phyloP scores from a whole-genome alignment of 2,113 vertebrate species.

The Onychostoma macrolepis region DNA sequence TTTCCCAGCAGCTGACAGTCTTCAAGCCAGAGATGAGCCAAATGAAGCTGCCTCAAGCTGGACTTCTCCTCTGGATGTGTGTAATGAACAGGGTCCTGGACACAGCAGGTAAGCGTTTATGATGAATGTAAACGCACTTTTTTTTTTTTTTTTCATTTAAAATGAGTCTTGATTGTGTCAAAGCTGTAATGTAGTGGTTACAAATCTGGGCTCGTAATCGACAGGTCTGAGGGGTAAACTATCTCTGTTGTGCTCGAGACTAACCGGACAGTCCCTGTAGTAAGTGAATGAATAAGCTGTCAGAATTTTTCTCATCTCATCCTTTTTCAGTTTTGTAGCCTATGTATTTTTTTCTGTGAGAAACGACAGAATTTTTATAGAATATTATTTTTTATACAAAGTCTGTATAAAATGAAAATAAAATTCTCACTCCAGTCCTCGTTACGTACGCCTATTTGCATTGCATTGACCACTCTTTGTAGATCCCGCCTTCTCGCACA shows the following conservation, averaged over 20 bases:
- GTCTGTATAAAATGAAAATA: too few relatives aligned
- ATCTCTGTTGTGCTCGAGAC: background rate
- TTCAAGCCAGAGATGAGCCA: conserved; percentile 2
- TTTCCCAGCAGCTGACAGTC: too few relatives aligned
- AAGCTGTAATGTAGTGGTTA: background rate
- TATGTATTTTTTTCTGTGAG: background rate
- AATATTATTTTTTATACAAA: background rate
- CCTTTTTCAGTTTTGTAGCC: background rate
- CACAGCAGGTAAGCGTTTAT: conserved; percentile 24
- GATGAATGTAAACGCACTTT: background rate
- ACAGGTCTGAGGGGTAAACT: background rate
- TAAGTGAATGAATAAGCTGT: background rate
- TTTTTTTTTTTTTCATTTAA: background rate
- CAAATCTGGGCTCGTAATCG: background rate
- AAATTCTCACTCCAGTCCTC: too few relatives aligned
- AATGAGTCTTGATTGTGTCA: background rate
- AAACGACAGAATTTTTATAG: background rate
- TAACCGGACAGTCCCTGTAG: background rate
- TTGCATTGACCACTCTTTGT: too few relatives aligned
- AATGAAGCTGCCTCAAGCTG: background rate
- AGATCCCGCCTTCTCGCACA: too few relatives aligned
- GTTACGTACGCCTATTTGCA: too few relatives aligned
- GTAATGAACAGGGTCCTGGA: conserved; percentile 1
- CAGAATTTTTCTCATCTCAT: background rate
- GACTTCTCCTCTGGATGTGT: conserved; percentile 35